A percentile compares a stretch with the other conserved stretches of the same genome.
These are phyloP conservation scores for Brienomyrus brachyistius DNA, from an alignment of 2,113 vertebrate species.

Conservation along the genomic window DNA sequence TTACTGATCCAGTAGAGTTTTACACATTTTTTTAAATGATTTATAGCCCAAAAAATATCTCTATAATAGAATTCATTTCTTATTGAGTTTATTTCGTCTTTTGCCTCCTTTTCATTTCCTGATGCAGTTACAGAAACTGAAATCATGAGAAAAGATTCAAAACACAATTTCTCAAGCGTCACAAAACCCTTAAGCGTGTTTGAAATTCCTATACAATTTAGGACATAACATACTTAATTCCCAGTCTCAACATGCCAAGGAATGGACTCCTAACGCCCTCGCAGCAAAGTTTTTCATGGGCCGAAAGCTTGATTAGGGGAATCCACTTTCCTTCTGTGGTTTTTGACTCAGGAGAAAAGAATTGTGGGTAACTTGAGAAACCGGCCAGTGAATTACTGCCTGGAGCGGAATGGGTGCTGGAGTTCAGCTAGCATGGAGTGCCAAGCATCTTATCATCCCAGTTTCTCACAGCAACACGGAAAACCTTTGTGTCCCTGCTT, in stretches of 20 bases:
- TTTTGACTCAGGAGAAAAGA: neutral
- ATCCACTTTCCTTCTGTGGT: neutral
- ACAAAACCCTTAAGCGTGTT: conserved; percentile 15
- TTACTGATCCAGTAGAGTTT: neutral
- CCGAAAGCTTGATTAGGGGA: neutral
- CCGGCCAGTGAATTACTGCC: neutral
- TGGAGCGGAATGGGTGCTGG: neutral
- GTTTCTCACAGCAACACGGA: neutral
- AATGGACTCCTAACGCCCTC: neutral
- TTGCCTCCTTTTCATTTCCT: neutral
- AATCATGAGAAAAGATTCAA: neutral
- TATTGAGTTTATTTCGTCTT: neutral
- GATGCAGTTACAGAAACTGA: neutral
- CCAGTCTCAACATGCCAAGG: conserved; percentile 9
- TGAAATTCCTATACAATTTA: neutral
- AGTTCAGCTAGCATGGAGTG: neutral
- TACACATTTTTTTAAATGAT: neutral
- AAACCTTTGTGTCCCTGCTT: neutral
- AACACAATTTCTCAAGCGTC: neutral
- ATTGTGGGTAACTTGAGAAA: neutral
- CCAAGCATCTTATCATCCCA: neutral
- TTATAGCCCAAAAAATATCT: conserved; percentile 5
- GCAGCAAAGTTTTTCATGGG: neutral
- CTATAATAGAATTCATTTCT: neutral
- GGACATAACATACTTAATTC: conserved; percentile 14